Percentiles rank a stretch among this genome's conserved stretches.
These are phyloP conservation scores for Matsumyia berberina DNA, from an alignment of 2,888 invertebrate species.

Conservation along the genomic window DNA sequence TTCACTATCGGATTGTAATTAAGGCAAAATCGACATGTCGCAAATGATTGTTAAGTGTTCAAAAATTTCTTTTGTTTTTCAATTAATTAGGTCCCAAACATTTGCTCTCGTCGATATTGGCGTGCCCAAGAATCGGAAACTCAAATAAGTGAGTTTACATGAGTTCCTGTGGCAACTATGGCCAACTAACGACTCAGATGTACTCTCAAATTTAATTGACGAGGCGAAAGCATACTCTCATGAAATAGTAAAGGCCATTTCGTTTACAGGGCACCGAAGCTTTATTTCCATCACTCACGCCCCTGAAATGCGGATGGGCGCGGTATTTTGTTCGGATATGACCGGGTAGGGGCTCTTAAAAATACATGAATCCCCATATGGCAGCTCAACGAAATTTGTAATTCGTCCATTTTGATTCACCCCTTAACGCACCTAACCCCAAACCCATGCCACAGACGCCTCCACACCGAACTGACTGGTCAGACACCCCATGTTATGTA, in stretches of 20 bases:
- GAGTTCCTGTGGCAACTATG: conserved; percentile 12
- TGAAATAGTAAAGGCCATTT: conserved; percentile 44
- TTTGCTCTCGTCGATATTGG: conserved; percentile 36
- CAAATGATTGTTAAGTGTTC: conserved; percentile 28
- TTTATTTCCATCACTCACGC: conserved; percentile 65
- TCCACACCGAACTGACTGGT: conserved; percentile 47
- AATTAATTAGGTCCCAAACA: conserved; percentile 39
- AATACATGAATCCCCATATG: conserved; percentile 63
- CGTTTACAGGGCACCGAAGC: conserved; percentile 39
- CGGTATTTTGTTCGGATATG: conserved; percentile 46
- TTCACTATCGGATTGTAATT: conserved; percentile 12
- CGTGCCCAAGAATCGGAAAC: conserved; percentile 37
- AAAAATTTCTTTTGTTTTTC: conserved; percentile 33
- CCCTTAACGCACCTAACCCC: conserved; percentile 56
- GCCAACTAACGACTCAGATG: conserved; percentile 10
- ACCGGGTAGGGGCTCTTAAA: conserved; percentile 48
- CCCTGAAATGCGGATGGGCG: conserved; percentile 45
- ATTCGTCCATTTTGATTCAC: conserved; percentile 60
- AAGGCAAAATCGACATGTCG: conserved; percentile 20
- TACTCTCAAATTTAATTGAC: conserved; percentile 41
- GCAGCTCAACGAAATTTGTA: conserved; percentile 58
- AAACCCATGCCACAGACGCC: conserved; percentile 21
- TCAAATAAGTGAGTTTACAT: conserved; percentile 47
- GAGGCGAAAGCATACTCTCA: conserved; percentile 37
- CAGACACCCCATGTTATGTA: conserved; percentile 56